A percentile compares a stretch with the other conserved stretches of the same genome.
Conservation (phyloP, 2,888 invertebrate genomes). For the Pseudolycoriella hygida region DNA sequence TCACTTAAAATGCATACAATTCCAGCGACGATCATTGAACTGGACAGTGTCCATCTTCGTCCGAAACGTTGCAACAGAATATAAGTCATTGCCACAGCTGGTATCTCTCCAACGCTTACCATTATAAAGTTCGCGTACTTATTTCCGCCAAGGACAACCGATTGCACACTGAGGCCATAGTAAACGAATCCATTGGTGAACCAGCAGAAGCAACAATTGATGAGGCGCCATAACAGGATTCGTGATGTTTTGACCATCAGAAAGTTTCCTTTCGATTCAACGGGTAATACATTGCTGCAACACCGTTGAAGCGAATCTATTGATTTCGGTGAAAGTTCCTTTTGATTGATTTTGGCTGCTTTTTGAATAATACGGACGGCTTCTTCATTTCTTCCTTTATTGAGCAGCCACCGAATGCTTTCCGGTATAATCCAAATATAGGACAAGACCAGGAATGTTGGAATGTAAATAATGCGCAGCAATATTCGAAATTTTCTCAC, state of each 20-base stretch:
- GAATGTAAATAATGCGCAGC: slow-evolving; percentile 44
- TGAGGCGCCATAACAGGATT: slow-evolving; percentile 21
- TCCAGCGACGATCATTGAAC: neutral
- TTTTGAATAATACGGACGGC: slow-evolving; percentile 39
- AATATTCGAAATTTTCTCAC: slow-evolving; percentile 49
- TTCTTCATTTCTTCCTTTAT: slow-evolving; percentile 36
- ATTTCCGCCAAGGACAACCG: slow-evolving; percentile 53
- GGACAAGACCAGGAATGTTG: slow-evolving; percentile 44
- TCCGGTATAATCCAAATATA: slow-evolving; percentile 56
- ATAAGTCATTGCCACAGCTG: slow-evolving; percentile 46
- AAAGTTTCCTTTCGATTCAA: too few species aligned
- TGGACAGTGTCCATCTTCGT: slow-evolving; percentile 40
- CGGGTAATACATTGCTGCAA: too few species aligned
- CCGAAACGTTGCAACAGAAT: slow-evolving; percentile 46
- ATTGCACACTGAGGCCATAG: slow-evolving; percentile 62
- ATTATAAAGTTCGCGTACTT: slow-evolving; percentile 57
- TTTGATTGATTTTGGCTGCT: slow-evolving; percentile 42
- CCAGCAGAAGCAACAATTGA: slow-evolving; percentile 60
- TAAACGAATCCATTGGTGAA: slow-evolving; percentile 61
- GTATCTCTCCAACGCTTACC: slow-evolving; percentile 42
- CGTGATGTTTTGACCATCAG: slow-evolving; percentile 8
- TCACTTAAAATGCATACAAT: slow-evolving; percentile 20
- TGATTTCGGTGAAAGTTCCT: slow-evolving; percentile 16
- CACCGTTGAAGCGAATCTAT: slow-evolving; percentile 16
- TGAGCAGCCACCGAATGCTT: slow-evolving; percentile 59